phyloP scores from a whole-genome alignment of 2,113 vertebrate species.

The Dicrurus megarhynchus region DNA sequence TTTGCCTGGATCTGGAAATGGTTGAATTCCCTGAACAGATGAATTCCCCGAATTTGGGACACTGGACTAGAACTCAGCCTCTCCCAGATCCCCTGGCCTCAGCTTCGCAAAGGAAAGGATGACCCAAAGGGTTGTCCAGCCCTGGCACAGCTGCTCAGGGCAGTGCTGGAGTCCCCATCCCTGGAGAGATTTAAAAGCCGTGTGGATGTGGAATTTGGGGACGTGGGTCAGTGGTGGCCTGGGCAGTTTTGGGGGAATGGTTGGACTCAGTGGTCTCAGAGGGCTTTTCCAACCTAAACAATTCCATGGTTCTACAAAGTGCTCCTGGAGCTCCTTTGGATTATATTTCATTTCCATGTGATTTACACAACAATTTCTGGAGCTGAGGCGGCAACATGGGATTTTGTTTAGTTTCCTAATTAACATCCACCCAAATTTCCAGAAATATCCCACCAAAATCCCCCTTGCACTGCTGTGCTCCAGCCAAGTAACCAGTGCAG shows the following conservation, averaged over 20 bases:
- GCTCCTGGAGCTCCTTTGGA: not conserved
- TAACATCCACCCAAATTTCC: not conserved
- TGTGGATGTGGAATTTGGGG: not conserved
- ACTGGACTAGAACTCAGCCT: not conserved
- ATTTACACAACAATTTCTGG: not conserved
- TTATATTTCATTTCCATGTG: not conserved
- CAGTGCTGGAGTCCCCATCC: not conserved
- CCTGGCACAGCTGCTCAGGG: not conserved
- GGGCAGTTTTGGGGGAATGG: not conserved
- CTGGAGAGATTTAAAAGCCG: not conserved
- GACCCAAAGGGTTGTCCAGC: not conserved
- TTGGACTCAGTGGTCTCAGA: not conserved
- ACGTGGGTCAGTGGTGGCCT: not conserved
- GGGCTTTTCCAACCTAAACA: accelerated
- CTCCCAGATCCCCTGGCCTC: not conserved
- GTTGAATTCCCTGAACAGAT: not conserved
- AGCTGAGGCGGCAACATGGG: not conserved
- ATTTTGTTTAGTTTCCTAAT: not conserved
- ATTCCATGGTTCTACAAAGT: not conserved
- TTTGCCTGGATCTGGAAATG: not conserved
- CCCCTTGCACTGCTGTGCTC: not conserved
- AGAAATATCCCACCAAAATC: not conserved
- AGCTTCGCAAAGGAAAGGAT: not conserved
- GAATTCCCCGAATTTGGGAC: not conserved
- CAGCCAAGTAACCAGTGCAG: not conserved